Percentiles rank a stretch among this genome's conserved stretches.
Evolutionary conservation across 1,140 invertebrate genomes (phyloP).

Genomic region (Magallana gigas): DNA sequence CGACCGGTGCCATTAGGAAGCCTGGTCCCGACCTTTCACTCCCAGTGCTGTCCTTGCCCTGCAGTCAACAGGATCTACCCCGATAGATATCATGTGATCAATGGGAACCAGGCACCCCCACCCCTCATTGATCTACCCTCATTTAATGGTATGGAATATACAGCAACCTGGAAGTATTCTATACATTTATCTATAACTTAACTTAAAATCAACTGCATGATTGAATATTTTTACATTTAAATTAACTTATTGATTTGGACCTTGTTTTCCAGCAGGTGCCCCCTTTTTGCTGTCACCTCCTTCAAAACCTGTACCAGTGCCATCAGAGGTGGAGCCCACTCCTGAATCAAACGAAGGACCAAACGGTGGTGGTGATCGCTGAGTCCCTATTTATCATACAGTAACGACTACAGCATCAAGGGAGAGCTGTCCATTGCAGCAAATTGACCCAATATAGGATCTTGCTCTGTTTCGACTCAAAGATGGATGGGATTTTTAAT

Average conservation of each 20-base stretch:
- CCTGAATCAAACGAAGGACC: conserved; percentile 7
- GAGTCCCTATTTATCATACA: neutral
- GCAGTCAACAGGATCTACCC: neutral
- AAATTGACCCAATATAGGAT: too few relatives aligned
- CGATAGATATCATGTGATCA: neutral
- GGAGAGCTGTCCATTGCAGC: too few relatives aligned
- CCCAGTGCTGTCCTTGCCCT: neutral
- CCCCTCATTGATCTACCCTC: neutral
- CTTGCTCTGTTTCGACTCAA: too few relatives aligned
- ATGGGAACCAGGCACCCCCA: neutral
- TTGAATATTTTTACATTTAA: neutral
- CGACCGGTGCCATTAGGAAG: neutral
- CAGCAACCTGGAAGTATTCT: neutral
- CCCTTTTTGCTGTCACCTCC: neutral
- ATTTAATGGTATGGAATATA: neutral
- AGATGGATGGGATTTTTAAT: too few relatives aligned
- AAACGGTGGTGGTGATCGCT: conserved; percentile 13
- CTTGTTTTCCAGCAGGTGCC: neutral
- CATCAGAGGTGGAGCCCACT: neutral
- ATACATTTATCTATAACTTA: too few relatives aligned
- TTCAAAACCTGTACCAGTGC: neutral
- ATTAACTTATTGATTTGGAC: neutral
- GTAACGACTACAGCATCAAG: too few relatives aligned
- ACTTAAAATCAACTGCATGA: neutral
- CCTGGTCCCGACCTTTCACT: neutral